Evolutionary conservation across 1,140 invertebrate species (phyloP).

Genomic region (Drosophila nigromelanica): DNA sequence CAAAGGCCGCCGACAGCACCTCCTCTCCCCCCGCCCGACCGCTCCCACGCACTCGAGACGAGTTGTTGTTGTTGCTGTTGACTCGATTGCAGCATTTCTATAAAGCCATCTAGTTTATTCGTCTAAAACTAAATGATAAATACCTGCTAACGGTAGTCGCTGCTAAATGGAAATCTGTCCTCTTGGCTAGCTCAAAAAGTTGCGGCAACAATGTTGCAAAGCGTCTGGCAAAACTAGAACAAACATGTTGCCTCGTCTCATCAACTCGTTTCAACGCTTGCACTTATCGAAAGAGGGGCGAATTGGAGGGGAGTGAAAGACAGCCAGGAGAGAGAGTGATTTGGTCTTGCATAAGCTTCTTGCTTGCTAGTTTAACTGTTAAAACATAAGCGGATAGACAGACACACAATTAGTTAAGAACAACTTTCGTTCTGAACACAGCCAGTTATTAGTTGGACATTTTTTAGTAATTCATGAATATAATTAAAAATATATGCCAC

Average conservation of each 20-base stretch:
- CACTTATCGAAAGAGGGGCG: background rate
- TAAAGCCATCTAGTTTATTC: constrained; percentile 70
- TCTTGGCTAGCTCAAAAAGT: constrained; percentile 44
- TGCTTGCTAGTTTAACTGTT: constrained; percentile 6
- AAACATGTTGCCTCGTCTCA: constrained; percentile 28
- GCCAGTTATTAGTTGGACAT: constrained; percentile 7
- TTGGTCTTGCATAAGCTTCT: constrained; percentile 30
- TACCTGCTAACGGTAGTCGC: constrained; percentile 9
- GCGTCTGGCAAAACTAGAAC: constrained; percentile 62
- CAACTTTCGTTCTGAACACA: constrained; percentile 10
- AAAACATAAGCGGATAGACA: background rate
- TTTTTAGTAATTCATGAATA: background rate
- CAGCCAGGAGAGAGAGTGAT: constrained; percentile 12
- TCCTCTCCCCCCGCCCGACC: background rate
- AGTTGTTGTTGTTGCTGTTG: background rate
- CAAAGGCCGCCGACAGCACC: constrained; percentile 55
- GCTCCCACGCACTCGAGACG: background rate
- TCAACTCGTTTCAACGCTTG: constrained; percentile 23
- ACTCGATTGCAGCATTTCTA: constrained; percentile 45
- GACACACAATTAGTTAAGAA: constrained; percentile 8
- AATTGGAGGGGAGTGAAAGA: background rate
- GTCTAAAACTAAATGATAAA: constrained; percentile 67
- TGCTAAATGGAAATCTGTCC: too few species aligned
- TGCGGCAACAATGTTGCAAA: constrained; percentile 68
- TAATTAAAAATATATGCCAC: too few species aligned